Evolutionary conservation across 1,140 invertebrate species (phyloP), one percentile per base, ranked within the genome.

Genomic region (Drosophila serrata): DNA sequence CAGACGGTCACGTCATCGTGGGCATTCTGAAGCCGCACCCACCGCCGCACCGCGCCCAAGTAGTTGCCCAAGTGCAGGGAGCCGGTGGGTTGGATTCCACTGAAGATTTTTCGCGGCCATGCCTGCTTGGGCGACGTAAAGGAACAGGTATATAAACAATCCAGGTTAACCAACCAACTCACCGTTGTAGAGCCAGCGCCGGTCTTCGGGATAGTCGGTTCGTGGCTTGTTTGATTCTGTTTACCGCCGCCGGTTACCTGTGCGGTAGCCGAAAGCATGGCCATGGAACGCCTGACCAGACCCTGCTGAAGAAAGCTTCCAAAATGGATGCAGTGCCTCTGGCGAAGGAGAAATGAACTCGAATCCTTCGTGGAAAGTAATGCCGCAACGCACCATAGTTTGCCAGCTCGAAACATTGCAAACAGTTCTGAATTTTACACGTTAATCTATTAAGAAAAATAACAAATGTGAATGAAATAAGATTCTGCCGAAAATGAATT

Each of bases 81-180:
- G 24, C 99, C 98, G 6, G 99, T 99, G 3, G 99, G 99, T 93
- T 99, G 99, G 90, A 99, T 97, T 15, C 98, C 99, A 13, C 98
- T 98, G 82, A 99, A 97, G 82, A 98, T 94, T 79, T 94, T 94
- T 48, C 92, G 93, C 0, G 94, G 94, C 93, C 93, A 94, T 6
- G 57, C 42, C 61, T 90, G 64, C 6, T 46, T 6, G 4, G 11
- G 1, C 1, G 3, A 49, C 17, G 19, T 9, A 40, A 12, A 8
- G 35, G n/a, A 22, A 22, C 8, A n/a, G 40, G 73, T 57, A 68
- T 19, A 33, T 62, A 65, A 75, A 13, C 22, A 11, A 6, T 5
- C 0, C 17, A 15, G 12, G 9, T 27, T 12, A 29, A 15, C 1
- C 3, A 49, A 31, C 11, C 27, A 6, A 42, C 53, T 65, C 17